Base-by-base conservation (phyloP, 1,140 invertebrate genomes). In the Trachymyrmex cornetzi region DNA sequence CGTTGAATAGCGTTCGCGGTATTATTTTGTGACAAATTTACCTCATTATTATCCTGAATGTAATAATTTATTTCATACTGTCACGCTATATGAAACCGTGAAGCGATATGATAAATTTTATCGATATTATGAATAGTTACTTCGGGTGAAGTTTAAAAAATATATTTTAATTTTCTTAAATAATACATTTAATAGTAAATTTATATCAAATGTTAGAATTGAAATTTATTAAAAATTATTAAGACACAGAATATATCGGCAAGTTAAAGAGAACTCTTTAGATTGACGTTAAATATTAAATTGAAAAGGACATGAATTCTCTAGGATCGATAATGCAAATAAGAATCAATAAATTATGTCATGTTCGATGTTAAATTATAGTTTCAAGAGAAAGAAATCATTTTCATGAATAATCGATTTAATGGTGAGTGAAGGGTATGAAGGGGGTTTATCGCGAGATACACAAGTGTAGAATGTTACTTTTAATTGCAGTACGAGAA, bases 401-500 rank as follows among this genome's bases (percentile, higher is more conserved):
- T 53, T 53, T 30, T 64, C 5, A 19, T 48, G 30, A 77, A 66
- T 11, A 53, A 38, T 64, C 2, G 4, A 77, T 48, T 48, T 48
- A 59, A 48, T 57, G 2, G 16, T 14, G 7, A 24, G 2, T 14
- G 22, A 69, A 55, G 14, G 2, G 12, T 61, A 9, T 4, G 38
- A 44, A 44, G 9, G 4, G n/a, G 9, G 4, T 14, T 30, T 44
- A 12, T 34, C 22, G 22, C 19, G 38, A 44, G 3, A 24, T 77
- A 34, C 4, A 9, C 53, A 4, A 48, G 19, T 44, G 24, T 1
- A 3, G 5, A 30, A 22, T 50, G 22, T 44, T 4, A 57, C 19
- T 55, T 72, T 59, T 59, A 82, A 82, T 57, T 55, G 24, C 61
- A 64, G 19, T 27, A 24, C n/a, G 55, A 34, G 19, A 24, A 84